Evolutionary conservation across 2,113 vertebrate genomes (phyloP).

Genomic region (Gobiocypris rarus): DNA sequence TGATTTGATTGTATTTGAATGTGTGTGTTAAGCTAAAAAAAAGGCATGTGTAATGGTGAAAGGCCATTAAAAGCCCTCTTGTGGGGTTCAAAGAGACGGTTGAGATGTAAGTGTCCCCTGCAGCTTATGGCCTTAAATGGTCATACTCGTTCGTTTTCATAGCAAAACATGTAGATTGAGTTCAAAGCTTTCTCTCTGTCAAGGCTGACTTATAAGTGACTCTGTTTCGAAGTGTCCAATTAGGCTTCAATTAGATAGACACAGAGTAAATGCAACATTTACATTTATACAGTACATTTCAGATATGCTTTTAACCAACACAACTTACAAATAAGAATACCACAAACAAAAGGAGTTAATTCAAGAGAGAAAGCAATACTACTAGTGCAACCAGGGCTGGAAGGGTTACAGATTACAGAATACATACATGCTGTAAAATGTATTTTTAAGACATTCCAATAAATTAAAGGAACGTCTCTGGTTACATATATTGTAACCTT

Average conservation of each 20-base stretch:
- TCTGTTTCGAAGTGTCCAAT: constrained; percentile 13
- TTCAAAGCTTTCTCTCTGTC: neutral
- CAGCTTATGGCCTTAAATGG: too few relatives aligned
- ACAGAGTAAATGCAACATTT: neutral
- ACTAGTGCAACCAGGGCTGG: neutral
- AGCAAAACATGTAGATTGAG: neutral
- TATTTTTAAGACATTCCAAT: neutral
- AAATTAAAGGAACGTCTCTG: neutral
- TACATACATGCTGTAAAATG: neutral
- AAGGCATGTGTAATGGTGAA: constrained; percentile 16
- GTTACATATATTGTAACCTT: too few relatives aligned
- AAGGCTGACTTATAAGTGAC: neutral
- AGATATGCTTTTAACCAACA: neutral
- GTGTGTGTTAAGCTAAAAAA: neutral
- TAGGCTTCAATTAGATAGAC: neutral
- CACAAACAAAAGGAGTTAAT: neutral
- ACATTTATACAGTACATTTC: neutral
- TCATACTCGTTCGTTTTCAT: too few relatives aligned
- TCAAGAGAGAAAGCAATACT: neutral
- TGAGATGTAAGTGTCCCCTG: neutral
- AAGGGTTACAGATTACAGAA: neutral
- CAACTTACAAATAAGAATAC: neutral
- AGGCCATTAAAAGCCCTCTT: neutral
- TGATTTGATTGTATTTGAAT: neutral
- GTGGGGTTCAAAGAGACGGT: neutral